These are phyloP conservation scores for Ateles fusciceps DNA, from an alignment of 2,797 vertebrate species.

Conservation along the genomic window DNA sequence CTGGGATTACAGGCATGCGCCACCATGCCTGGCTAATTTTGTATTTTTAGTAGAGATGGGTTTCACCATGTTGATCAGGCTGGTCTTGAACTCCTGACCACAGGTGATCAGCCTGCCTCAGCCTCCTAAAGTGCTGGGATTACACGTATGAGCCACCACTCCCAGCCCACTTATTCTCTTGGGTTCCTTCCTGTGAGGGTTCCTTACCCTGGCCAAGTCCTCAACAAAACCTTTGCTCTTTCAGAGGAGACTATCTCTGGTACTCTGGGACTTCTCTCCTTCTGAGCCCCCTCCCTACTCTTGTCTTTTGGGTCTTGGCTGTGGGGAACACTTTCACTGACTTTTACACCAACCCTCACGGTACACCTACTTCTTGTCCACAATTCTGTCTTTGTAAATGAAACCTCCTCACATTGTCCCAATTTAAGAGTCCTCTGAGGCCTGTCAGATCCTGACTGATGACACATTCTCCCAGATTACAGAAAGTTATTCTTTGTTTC, in stretches of 20 bases:
- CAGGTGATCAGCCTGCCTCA: no score
- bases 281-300: not conserved
- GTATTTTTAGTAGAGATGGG: no score
- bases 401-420: not conserved
- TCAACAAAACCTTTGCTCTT: not conserved
- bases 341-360: not conserved
- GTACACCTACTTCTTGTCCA: not conserved
- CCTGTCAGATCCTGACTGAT: not conserved
- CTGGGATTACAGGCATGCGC: no score
- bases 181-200: not conserved
- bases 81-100: no score
- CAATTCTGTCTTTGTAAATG: not conserved
- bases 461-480: not conserved
- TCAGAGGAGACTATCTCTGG: not conserved
- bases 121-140: no score
- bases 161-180: not conserved
- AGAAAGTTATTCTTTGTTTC: not conserved
- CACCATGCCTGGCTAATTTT: no score
- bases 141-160: no score
- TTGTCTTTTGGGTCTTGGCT: not conserved
- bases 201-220: not conserved
- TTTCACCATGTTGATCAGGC: no score
- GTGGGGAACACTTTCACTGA: not conserved
- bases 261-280: not conserved
- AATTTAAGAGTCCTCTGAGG: not conserved